Percentiles rank a stretch among this genome's conserved stretches.
Evolutionary conservation across 2,113 vertebrate species (phyloP).

Genomic region (Tragelaphus buxtoni): DNA sequence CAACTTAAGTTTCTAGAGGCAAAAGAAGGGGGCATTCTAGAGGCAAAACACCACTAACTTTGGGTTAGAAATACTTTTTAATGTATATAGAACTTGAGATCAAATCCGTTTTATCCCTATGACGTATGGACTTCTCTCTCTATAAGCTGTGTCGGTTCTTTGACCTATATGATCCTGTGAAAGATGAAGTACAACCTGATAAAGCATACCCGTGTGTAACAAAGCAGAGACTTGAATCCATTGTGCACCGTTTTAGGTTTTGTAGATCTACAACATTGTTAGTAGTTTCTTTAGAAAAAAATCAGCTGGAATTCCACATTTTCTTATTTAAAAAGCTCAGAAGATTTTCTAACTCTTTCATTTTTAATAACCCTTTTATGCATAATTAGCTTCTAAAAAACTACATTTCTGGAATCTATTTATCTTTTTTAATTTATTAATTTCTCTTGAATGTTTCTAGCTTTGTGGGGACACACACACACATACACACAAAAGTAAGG

Average conservation of each 20-base stretch:
- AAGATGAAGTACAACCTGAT: not conserved
- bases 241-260: not conserved
- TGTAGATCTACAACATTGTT: not conserved
- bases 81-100: not conserved
- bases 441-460: constrained; percentile 18
- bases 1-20: not conserved
- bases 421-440: constrained; percentile 39
- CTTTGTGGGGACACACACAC: not conserved
- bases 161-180: not conserved
- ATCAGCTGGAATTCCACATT: constrained; percentile 36
- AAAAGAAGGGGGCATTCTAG: not conserved
- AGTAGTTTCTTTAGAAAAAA: constrained; percentile 42
- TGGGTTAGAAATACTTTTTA: not conserved
- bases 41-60: not conserved
- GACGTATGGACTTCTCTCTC: constrained; percentile 4
- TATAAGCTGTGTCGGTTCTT: not conserved
- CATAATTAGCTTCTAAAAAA: constrained; percentile 24
- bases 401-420: not conserved
- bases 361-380: constrained; percentile 43
- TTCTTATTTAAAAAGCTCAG: constrained; percentile 4
- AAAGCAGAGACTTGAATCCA: constrained; percentile 6
- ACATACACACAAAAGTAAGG: not conserved
- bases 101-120: not conserved
- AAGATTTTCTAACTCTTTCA: constrained; percentile 28
- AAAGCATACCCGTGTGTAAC: not conserved